Percentiles rank a stretch among this genome's conserved stretches.
phyloP scores from a whole-genome alignment of 2,888 invertebrate genomes.

The Lasiommata megera region DNA sequence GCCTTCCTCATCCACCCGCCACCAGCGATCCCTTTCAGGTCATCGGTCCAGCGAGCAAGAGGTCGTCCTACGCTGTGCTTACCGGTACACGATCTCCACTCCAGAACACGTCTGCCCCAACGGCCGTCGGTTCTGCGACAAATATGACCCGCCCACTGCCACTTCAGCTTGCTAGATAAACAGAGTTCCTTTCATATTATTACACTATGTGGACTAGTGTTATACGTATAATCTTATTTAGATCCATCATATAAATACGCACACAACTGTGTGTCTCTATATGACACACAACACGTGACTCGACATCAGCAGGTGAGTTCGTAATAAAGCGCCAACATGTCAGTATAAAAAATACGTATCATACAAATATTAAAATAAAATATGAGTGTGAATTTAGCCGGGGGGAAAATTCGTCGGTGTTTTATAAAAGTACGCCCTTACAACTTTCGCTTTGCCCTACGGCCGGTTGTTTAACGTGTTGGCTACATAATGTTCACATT shows the following conservation, averaged over 20 bases:
- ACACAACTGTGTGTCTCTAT: background rate
- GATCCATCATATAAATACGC: background rate
- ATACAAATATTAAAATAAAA: background rate
- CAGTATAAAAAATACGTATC: background rate
- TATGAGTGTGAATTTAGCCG: constrained; percentile 3
- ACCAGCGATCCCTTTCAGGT: too few relatives aligned
- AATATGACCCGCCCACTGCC: too few relatives aligned
- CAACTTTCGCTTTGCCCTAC: constrained; percentile 8
- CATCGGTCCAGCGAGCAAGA: too few relatives aligned
- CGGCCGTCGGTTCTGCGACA: too few relatives aligned
- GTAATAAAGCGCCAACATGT: background rate
- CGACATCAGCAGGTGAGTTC: background rate
- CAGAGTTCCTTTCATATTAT: too few relatives aligned
- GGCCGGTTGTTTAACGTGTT: constrained; percentile 3
- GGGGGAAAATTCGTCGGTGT: constrained; percentile 1
- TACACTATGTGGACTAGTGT: too few relatives aligned
- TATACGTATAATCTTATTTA: background rate
- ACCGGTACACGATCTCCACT: too few relatives aligned
- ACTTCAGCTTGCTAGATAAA: too few relatives aligned
- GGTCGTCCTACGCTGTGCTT: too few relatives aligned
- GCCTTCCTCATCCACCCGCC: too few relatives aligned
- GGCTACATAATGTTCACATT: constrained; percentile 3
- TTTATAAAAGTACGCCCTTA: constrained; percentile 9
- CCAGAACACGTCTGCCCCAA: too few relatives aligned
- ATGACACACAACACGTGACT: background rate